Base-by-base conservation (phyloP, 2,113 vertebrate genomes). In the Mandrillus leucophaeus region DNA sequence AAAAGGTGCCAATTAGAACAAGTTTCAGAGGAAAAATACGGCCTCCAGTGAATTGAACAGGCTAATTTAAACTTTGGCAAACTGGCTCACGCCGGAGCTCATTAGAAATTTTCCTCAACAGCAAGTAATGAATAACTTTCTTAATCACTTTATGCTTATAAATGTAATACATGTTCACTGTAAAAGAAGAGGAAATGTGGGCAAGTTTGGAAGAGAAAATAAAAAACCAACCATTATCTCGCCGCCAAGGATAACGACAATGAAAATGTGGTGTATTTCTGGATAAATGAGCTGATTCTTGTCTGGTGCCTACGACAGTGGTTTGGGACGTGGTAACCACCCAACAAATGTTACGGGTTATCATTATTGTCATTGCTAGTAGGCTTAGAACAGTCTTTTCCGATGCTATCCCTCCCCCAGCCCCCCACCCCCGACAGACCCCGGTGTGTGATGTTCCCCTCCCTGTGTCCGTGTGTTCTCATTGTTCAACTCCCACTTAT, bases 71-170 rank as follows among this genome's bases (percentile, higher is more conserved):
- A 84, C 94, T 90, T 73, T 55, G 76, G 43, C 89, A 61, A 94
- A 48, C 50, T 43, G 48, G 50, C 55, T 88, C 85, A 76, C 70
- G 81, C 93, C 92, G 82, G 97, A 96, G 64, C 86, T 80, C 88
- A 93, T 95, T 98, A 98, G 55, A 96, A 96, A 72, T 52, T 95
- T 81, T 93, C 52, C 76, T 88, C 22, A 94, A 75, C 45, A n/a
- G 70, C 30, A 83, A 92, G 22, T 93, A 59, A 48, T 20, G 17
- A 94, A 48, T 85, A 83, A 68, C 16, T 85, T 90, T 87, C 59
- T 59, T 35, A 78, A n/a, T 87, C 52, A 18, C 5, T 88, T 76
- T 83, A n/a, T 59, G 18, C 43, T 91, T 72, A 66, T 8, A 85
- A 40, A 55, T 84, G 52, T 76, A 61, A 86, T 22, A 59, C 0